Evolutionary conservation across 2,888 invertebrate species (phyloP), one percentile per base, ranked within the genome.

Genomic region (Rhorus exstirpatorius): DNA sequence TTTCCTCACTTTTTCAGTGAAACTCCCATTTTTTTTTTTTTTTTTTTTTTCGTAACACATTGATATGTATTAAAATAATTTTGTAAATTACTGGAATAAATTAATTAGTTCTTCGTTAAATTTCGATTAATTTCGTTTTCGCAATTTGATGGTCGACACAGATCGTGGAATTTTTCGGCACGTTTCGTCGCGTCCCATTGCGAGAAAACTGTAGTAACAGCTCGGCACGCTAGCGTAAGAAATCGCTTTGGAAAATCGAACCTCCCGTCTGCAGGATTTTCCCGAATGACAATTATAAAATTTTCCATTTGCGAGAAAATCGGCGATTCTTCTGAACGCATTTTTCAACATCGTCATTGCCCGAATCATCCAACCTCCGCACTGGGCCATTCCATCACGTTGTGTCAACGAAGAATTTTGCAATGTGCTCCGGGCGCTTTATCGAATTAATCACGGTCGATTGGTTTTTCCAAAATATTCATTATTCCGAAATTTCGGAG

Each of bases 221-320:
- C 81, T 79, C n/a, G 78, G 81, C 35, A 81, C 81, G 31, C 81
- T 78, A 51, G 61, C 70, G 74, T 83, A 74, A 31, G 77, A 74
- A n/a, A 81, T 81, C 17, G 79, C 76, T 31, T 51, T 79, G 24
- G 75, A 75, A 44, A 78, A 79, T 12, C 58, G 67, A 17, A 79
- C 78, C 17, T 65, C 58, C 19, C 67, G 67, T 44, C 46, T 44
- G 53, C 26, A 1, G 17, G 24, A 63, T 63, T 14, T 46, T 44
- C 24, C 26, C 24, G 14, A 1, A 3, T 38, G 44, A 46, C 3
- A 2, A 44, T 44, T 12, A 44, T 26, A 14, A 24, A 63, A 61
- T 41, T 14, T 61, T 12, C 38, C 61, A 10, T n/a, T 12, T 21
- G 19, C 21, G 21, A 41, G 21, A 41, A 21, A 8, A 38, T 21